phyloP scores from a whole-genome alignment of 92 coral and sea anemone species.

The Galaxea fascicularis region DNA sequence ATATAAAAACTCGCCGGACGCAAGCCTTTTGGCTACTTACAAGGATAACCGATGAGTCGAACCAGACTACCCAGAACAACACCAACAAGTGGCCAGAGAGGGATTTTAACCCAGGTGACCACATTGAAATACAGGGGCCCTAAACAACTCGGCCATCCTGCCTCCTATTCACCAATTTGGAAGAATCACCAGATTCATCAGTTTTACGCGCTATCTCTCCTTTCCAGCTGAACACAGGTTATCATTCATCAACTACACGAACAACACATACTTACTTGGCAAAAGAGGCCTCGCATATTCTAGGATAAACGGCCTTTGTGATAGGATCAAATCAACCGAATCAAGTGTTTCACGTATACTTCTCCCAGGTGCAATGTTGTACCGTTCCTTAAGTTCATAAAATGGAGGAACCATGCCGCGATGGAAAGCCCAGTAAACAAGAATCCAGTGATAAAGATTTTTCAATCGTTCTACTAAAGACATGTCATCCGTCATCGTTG shows the following conservation, averaged over 20 bases:
- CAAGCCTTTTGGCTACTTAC: no score
- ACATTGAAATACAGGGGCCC: no score
- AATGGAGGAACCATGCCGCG: slow-evolving; percentile 30
- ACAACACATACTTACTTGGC: slow-evolving; percentile 28
- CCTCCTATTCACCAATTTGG: no score
- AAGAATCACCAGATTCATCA: no score
- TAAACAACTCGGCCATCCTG: no score
- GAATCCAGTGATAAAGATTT: slow-evolving; percentile 29
- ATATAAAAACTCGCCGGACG: no score
- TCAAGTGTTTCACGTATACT: slow-evolving; percentile 34
- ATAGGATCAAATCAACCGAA: slow-evolving; percentile 34
- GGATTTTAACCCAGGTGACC: no score
- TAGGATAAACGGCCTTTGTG: slow-evolving; percentile 38
- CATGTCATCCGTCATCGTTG: slow-evolving; percentile 8
- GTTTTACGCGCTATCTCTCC: no score
- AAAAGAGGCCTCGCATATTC: slow-evolving; percentile 49
- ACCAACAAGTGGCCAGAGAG: no score
- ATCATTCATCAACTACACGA: not conserved
- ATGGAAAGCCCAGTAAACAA: not conserved
- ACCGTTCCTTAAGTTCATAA: slow-evolving; percentile 34
- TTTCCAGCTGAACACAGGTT: no score
- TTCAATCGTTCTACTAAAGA: slow-evolving; percentile 21
- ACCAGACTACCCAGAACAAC: no score
- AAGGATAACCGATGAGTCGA: no score
- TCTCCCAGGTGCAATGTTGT: slow-evolving; percentile 35